Evolutionary conservation across 1,140 invertebrate genomes (phyloP).

Genomic region (Drosophila parvula): DNA sequence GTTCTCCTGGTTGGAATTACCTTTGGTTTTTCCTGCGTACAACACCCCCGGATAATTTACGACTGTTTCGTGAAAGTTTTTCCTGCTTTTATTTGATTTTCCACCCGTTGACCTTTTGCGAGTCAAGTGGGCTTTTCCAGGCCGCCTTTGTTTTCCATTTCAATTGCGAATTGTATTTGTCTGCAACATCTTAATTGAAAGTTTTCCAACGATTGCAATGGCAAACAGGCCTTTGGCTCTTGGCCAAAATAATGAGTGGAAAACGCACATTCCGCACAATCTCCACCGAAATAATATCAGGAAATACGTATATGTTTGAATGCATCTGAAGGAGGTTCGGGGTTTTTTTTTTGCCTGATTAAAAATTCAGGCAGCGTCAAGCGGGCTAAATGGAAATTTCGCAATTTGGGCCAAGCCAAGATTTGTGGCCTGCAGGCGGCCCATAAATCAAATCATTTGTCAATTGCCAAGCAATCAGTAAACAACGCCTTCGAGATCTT

Average conservation of each 20-base stretch:
- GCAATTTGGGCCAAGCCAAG: slow-evolving; percentile 71
- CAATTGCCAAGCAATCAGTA: slow-evolving; percentile 34
- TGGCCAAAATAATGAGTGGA: slow-evolving; percentile 55
- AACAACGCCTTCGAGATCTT: slow-evolving; percentile 43
- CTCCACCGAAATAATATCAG: slow-evolving; percentile 51
- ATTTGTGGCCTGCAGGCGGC: slow-evolving; percentile 52
- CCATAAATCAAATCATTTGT: slow-evolving; percentile 58
- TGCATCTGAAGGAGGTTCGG: slow-evolving; percentile 17
- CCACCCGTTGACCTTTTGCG: slow-evolving; percentile 58
- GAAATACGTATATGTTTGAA: slow-evolving; percentile 51
- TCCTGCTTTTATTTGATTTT: slow-evolving; percentile 31
- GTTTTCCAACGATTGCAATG: slow-evolving; percentile 42
- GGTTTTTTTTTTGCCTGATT: slow-evolving; percentile 44
- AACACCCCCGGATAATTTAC: slow-evolving; percentile 29
- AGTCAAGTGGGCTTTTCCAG: slow-evolving; percentile 59
- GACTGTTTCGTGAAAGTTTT: slow-evolving; percentile 27
- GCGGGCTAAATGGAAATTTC: slow-evolving; percentile 61
- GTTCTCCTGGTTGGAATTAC: slow-evolving; percentile 20
- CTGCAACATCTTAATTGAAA: slow-evolving; percentile 63
- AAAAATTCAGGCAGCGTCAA: slow-evolving; percentile 61
- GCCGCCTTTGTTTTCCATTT: slow-evolving; percentile 44
- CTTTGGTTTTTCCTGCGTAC: slow-evolving; percentile 26
- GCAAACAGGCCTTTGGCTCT: slow-evolving; percentile 50
- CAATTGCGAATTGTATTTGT: slow-evolving; percentile 45
- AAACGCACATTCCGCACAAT: slow-evolving; percentile 17